Evolutionary conservation across 1,140 invertebrate genomes (phyloP), one percentile per base, ranked within the genome.

Genomic region (Nautilus pompilius): DNA sequence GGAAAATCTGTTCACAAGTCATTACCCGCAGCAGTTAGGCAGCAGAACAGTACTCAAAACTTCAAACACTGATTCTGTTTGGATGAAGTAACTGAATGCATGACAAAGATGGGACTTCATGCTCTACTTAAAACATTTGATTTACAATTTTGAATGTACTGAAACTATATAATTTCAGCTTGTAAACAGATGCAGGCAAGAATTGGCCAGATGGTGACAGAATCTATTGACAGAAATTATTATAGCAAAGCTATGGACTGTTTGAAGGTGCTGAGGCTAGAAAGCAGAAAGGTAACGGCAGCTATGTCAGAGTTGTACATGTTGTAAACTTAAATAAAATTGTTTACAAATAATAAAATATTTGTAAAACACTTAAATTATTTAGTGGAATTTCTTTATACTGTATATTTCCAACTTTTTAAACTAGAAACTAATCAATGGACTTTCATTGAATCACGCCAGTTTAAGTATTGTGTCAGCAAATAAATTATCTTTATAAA

Each of bases 161-260:
- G 32, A 63, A 29, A 20, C 65, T 24, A 54, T 45, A 26, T 56
- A 57, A 36, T 69, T 70, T 30, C 65, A 80, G 79, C 76, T 2
- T 78, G 76, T 66, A 53, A 70, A 51, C 78, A 80, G 62, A 79
- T 80, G 77, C 66, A 80, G 69, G 73, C 72, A 41, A 62, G 72
- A 49, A 71, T 80, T 28, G 32, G 68, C 53, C 67, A 78, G 63
- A 66, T 79, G n/a, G 75, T 80, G 2, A 58, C 65, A 13, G 75
- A 78, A 22, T 80, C 77, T 4, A 79, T 80, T 69, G 79, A 76
- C 5, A 59, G 69, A 30, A 77, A 79, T 64, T 73, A 73, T 34
- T 80, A 78, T 60, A 51, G 62, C 8, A 79, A 80, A 60, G 79
- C 79, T 26, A 66, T 78, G 58, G 76, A 78, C 46, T 80, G 79